Evolutionary conservation across 2,888 invertebrate genomes (phyloP).

Genomic region (Eupithecia tripunctaria): DNA sequence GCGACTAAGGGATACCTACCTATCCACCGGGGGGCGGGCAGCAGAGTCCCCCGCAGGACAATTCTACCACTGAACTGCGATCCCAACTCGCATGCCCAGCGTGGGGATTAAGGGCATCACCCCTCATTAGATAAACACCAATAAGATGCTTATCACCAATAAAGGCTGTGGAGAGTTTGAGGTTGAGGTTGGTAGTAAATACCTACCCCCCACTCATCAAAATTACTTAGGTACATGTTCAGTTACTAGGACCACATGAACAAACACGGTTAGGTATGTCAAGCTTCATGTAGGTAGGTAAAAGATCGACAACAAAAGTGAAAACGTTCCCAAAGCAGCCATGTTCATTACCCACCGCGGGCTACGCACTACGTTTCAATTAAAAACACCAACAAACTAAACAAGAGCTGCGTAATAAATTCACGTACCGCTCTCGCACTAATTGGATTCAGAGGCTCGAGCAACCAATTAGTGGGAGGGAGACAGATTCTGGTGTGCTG

Average conservation of each 20-base stretch:
- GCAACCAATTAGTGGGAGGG: constrained; percentile 74
- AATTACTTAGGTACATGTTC: not conserved
- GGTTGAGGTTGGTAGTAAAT: too few species aligned
- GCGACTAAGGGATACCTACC: too few species aligned
- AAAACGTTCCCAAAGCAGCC: constrained; percentile 53
- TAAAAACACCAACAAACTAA: constrained; percentile 73
- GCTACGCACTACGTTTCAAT: constrained; percentile 78
- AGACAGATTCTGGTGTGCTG: constrained; percentile 48
- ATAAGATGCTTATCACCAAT: too few species aligned
- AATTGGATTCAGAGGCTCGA: constrained; percentile 77
- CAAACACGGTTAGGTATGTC: not conserved
- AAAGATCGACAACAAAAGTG: constrained; percentile 31
- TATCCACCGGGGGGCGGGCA: too few species aligned
- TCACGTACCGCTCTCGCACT: constrained; percentile 68
- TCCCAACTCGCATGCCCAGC: too few species aligned
- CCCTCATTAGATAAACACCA: too few species aligned
- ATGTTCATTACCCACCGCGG: constrained; percentile 63
- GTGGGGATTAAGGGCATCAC: too few species aligned
- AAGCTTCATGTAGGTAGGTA: not conserved
- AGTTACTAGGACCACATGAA: not conserved
- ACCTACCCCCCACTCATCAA: too few species aligned
- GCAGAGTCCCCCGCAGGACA: too few species aligned
- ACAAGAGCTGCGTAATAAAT: constrained; percentile 76
- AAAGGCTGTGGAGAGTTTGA: too few species aligned
- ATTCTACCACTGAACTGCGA: too few species aligned